phyloP scores from a whole-genome alignment of 1,140 invertebrate genomes.

The Lethrus apterus region DNA sequence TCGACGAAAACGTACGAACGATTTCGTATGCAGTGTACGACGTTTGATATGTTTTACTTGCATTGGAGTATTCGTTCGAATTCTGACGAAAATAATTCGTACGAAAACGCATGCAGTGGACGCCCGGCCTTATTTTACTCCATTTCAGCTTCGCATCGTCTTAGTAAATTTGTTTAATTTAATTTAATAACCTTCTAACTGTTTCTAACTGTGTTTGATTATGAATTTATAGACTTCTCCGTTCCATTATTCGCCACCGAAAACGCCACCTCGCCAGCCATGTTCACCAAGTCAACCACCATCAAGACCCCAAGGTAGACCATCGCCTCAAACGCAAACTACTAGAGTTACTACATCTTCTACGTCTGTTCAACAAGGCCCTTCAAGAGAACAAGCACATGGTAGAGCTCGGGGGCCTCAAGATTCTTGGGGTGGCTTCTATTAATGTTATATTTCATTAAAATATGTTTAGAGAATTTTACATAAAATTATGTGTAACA shows the following conservation, averaged over 20 bases:
- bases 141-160: no score
- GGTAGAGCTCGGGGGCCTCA: conserved; percentile 10
- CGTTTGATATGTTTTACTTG: no score
- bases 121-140: no score
- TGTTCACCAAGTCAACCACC: conserved; percentile 7
- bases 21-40: no score
- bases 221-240: conserved; percentile 4
- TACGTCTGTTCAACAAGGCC: not conserved
- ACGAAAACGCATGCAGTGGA: no score
- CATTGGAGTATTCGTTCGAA: no score
- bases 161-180: no score
- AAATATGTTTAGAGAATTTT: not conserved
- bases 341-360: conserved; percentile 11
- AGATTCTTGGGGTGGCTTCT: conserved; percentile 29
- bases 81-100: no score
- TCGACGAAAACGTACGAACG: no score
- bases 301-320: conserved; percentile 8
- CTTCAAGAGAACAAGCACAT: conserved; percentile 3
- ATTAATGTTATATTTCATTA: conserved; percentile 2
- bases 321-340: conserved; percentile 1
- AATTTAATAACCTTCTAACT: not conserved
- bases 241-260: conserved; percentile 27
- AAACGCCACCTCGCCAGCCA: conserved; percentile 15
- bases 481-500: not conserved
- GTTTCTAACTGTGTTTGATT: not conserved